A percentile compares a stretch with the other conserved stretches of the same genome.
phyloP scores from a whole-genome alignment of 2,113 vertebrate species.

The Tetraodon nigroviridis region DNA sequence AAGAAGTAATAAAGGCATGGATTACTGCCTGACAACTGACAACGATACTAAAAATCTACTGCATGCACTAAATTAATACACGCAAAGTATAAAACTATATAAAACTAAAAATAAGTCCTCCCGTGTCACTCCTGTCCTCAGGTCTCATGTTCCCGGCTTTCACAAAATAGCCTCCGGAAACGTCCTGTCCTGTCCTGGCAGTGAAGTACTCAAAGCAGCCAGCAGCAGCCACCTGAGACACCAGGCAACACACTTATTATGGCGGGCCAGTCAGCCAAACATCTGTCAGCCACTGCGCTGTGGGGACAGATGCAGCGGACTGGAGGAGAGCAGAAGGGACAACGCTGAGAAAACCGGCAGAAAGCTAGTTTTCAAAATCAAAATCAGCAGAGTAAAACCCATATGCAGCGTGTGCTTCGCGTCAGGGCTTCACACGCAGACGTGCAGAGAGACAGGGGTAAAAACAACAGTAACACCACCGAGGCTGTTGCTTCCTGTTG shows the following conservation, averaged over 20 bases:
- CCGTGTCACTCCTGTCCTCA: neutral
- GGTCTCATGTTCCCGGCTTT: conserved; percentile 22
- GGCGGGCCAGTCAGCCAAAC: conserved; percentile 54
- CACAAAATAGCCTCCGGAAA: conserved; percentile 24
- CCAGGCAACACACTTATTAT: conserved; percentile 47
- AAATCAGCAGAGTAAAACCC: neutral
- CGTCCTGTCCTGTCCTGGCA: conserved; percentile 49
- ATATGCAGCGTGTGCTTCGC: neutral
- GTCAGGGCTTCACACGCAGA: too few species aligned
- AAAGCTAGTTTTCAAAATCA: neutral
- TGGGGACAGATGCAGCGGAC: conserved; percentile 18
- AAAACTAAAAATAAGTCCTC: neutral
- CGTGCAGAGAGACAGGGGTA: too few species aligned
- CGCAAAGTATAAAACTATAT: neutral
- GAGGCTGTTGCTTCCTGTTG: too few species aligned
- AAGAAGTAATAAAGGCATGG: too few species aligned
- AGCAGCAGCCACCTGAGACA: conserved; percentile 47
- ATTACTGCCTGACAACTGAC: neutral
- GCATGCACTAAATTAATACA: too few species aligned
- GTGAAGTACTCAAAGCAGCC: conserved; percentile 49
- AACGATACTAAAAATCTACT: neutral
- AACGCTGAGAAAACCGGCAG: neutral
- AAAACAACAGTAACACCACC: too few species aligned
- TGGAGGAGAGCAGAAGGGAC: neutral
- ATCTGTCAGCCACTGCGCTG: conserved; percentile 52